phyloP scores from a whole-genome alignment of 2,797 vertebrate species.

The Paratrypauchen microcephalus region DNA sequence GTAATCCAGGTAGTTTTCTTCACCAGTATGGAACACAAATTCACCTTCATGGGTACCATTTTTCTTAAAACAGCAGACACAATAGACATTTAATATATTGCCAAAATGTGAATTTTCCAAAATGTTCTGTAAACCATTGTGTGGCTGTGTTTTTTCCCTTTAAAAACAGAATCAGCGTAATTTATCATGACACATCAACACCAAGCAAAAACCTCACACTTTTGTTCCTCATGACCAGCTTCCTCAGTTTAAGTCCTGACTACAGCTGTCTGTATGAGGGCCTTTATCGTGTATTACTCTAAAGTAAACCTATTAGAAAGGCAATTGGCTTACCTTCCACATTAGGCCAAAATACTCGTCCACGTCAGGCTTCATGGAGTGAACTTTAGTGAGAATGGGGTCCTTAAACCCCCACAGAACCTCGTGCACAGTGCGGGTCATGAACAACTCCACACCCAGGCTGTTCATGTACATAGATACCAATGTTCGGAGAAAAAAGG shows the following conservation, averaged over 20 bases:
- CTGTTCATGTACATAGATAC: slow-evolving; percentile 70
- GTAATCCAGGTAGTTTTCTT: slow-evolving; percentile 80
- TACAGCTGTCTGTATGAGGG: background rate
- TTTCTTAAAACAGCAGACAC: slow-evolving; percentile 66
- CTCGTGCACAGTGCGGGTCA: slow-evolving; percentile 77
- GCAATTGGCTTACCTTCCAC: slow-evolving; percentile 76
- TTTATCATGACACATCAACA: slow-evolving; percentile 5
- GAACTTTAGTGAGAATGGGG: slow-evolving; percentile 74
- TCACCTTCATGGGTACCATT: slow-evolving; percentile 83
- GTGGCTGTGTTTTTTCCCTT: no score
- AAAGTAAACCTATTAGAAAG: background rate
- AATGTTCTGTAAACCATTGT: background rate
- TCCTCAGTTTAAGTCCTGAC: slow-evolving; percentile 8
- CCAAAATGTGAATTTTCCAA: background rate
- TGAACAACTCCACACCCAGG: slow-evolving; percentile 69
- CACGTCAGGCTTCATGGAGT: slow-evolving; percentile 72
- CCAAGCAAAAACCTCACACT: background rate
- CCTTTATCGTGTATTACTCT: background rate
- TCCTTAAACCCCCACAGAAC: slow-evolving; percentile 83
- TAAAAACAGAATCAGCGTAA: background rate
- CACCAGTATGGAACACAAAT: slow-evolving; percentile 83
- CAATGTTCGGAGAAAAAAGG: slow-evolving; percentile 56
- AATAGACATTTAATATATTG: slow-evolving; percentile 7
- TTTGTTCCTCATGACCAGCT: slow-evolving; percentile 3
- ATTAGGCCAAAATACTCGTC: slow-evolving; percentile 81